Evolutionary conservation across 1,140 invertebrate species (phyloP).

Genomic region (Pomacea maculata): DNA sequence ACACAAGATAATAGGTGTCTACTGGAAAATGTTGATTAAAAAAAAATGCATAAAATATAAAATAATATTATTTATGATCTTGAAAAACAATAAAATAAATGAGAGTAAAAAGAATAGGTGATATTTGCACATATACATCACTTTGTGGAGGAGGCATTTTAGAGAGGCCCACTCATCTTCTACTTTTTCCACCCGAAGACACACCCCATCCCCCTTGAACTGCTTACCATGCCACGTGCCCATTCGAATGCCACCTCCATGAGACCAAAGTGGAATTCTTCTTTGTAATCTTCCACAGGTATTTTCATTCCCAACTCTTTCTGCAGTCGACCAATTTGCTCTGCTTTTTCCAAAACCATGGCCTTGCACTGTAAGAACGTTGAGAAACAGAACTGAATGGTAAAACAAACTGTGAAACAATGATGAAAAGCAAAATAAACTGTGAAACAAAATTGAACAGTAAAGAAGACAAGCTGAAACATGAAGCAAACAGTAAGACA

Average conservation of each 20-base stretch:
- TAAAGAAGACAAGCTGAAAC: too few relatives aligned
- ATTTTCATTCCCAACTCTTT: conserved; percentile 68
- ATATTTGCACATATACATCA: not conserved
- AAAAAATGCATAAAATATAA: not conserved
- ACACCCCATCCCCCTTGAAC: not conserved
- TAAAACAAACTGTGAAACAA: too few relatives aligned
- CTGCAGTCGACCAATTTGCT: conserved; percentile 70
- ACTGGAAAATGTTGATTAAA: too few relatives aligned
- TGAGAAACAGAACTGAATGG: not conserved
- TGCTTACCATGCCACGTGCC: conserved; percentile 81
- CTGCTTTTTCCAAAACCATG: conserved; percentile 68
- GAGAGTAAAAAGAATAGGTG: not conserved
- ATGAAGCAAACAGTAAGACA: not conserved
- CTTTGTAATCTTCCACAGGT: conserved; percentile 68
- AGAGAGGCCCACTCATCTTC: not conserved
- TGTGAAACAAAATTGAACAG: too few relatives aligned
- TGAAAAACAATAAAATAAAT: not conserved
- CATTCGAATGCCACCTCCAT: conserved; percentile 95
- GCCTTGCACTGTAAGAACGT: conserved; percentile 68
- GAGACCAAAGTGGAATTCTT: conserved; percentile 88
- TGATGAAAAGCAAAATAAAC: too few relatives aligned
- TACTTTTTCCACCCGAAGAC: conserved; percentile 16
- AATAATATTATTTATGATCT: not conserved
- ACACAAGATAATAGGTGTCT: too few relatives aligned
- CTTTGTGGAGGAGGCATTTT: not conserved